Percentiles rank a stretch among this genome's conserved stretches.
Conservation (phyloP, 2,113 vertebrate genomes). For the Enhydra lutris region DNA sequence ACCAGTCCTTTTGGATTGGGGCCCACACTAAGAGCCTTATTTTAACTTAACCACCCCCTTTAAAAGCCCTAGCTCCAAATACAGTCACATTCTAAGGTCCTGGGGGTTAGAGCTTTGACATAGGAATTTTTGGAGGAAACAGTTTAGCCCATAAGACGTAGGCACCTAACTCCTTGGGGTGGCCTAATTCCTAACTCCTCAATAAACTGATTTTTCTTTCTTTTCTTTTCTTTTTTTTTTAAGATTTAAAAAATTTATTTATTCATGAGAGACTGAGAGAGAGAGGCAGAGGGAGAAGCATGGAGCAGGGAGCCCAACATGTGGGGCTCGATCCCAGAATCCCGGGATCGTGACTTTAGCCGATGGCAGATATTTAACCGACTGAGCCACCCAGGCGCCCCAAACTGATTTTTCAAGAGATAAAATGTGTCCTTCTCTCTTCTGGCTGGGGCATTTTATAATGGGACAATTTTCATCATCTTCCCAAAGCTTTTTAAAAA, state of each 20-base stretch:
- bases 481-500: slow-evolving; percentile 16
- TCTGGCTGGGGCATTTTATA: slow-evolving; percentile 1
- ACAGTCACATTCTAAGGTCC: not conserved
- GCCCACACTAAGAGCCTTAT: not conserved
- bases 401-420: not conserved
- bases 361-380: too few relatives aligned
- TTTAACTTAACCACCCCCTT: not conserved
- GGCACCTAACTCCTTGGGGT: not conserved
- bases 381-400: too few relatives aligned
- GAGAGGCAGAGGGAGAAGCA: too few relatives aligned
- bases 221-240: too few relatives aligned
- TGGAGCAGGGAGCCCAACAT: too few relatives aligned
- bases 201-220: slow-evolving; percentile 3
- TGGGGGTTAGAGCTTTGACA: not conserved
- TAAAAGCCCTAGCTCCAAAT: not conserved
- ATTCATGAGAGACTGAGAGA: too few relatives aligned
- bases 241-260: too few relatives aligned
- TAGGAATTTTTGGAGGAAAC: not conserved
- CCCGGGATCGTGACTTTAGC: too few relatives aligned
- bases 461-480: not conserved
- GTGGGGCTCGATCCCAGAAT: too few relatives aligned
- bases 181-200: not conserved
- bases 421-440: slow-evolving; percentile 2
- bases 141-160: not conserved
- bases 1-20: not conserved